Base-by-base conservation (phyloP, 2,888 invertebrate species). In the Tubiluchus corallicola region DNA sequence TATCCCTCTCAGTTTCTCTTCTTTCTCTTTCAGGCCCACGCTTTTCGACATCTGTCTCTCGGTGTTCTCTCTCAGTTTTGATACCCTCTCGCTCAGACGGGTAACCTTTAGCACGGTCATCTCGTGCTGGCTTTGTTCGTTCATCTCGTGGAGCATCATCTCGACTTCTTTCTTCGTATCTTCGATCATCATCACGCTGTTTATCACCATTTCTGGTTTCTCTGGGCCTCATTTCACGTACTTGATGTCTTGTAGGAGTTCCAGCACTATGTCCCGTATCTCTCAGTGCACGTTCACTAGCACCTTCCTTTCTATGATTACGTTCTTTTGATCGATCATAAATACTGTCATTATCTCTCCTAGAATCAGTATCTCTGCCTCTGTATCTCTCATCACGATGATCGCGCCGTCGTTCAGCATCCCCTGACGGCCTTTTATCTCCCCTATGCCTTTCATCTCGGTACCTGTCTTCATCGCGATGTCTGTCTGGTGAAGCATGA, bases 391-490 rank as follows among this genome's bases (percentile, higher is more conserved):
- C 43, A 18, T 17, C 16, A n/a, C 19, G 3, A n/a, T n/a, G 18
- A 4, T 45, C 46, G 19, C 43, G 15, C 2, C 18, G 19, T 13
- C 42, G 47, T 20, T 44, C 48, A 21, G 15, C n/a, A 4, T 15
- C 47, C 37, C 9, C 39, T 42, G 19, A 37, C 41, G 18, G 38
- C 16, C 16, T 39, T 21, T 16, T 39, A 3, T 4, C n/a, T 4
- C 5, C 18, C 45, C 40, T 16, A 16, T 37, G 15, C 17, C 3
- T n/a, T 9, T 21, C 17, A 3, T 20, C 15, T 21, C 40, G 42
- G 37, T 47, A 44, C 15, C 45, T 39, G 38, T 18, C 29, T 20
- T 41, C 29, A 13, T 20, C 19, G 38, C 44, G 19, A 39, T 48
- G 46, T n/a, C 20, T 38, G 9, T 38, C 38, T 18, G 41, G 19